Conservation (phyloP, 2,797 vertebrate genomes). For the Huso huso region DNA sequence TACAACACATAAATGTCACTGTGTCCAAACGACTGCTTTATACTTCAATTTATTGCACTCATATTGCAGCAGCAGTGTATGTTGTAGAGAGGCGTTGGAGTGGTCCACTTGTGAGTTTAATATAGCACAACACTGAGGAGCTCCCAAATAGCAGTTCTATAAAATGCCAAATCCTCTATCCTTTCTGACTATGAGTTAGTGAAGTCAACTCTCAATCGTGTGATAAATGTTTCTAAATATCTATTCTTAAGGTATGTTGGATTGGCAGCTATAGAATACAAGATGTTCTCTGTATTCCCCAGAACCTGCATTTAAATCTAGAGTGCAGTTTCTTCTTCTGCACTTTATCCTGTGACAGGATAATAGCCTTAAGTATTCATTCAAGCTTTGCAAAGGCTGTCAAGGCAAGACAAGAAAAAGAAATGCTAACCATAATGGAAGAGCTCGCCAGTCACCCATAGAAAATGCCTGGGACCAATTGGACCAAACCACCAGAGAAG, state of each 20-base stretch:
- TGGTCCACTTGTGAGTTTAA: too few relatives aligned
- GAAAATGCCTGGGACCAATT: not conserved
- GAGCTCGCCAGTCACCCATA: not conserved
- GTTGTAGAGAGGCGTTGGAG: too few relatives aligned
- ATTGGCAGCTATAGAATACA: not conserved
- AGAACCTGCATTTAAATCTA: not conserved
- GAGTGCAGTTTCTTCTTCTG: not conserved
- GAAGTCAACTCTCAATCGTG: too few relatives aligned
- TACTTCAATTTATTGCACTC: too few relatives aligned
- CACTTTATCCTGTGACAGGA: not conserved
- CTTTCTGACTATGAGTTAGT: too few relatives aligned
- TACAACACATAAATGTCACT: too few relatives aligned
- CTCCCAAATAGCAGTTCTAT: too few relatives aligned
- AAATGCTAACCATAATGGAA: not conserved
- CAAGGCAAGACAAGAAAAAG: not conserved
- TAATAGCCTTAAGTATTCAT: constrained; percentile 1
- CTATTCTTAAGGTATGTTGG: not conserved
- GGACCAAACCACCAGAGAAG: not conserved
- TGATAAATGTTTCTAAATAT: too few relatives aligned
- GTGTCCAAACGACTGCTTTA: too few relatives aligned
- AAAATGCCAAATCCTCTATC: too few relatives aligned
- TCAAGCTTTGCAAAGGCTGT: not conserved
- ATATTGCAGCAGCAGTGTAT: too few relatives aligned
- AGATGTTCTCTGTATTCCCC: not conserved
- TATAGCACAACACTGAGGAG: too few relatives aligned